Evolutionary conservation across 2,797 vertebrate species (phyloP), one percentile per base, ranked within the genome.

Genomic region (Liasis olivaceus): DNA sequence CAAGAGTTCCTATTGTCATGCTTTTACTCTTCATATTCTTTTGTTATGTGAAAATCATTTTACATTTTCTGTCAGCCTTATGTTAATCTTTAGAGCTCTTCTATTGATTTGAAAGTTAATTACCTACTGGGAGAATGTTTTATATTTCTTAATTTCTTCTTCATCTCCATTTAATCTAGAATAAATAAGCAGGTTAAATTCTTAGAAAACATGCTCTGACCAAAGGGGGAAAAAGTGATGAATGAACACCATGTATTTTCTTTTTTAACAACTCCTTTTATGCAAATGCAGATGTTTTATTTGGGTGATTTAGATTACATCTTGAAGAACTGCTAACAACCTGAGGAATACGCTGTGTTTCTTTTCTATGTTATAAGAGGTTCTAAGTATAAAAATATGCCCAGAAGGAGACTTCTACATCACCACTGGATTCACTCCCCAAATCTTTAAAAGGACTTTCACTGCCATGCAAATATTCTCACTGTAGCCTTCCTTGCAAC

Each of bases 41-140:
- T 96, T 96, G 93, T 95, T 95, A 94, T 93, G 66, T 59, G 96
- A 95, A 96, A 97, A 94, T 91, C 1, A 95, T 93, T 96, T 89
- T 94, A 93, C 87, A 93, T 95, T 97, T 97, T 93, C 91, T 93
- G 93, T 89, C 62, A 4, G 0, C 88, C 54, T 93, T 84, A 90
- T 90, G 77, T 89, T 91, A 95, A 94, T 95, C 93, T 96, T 95
- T 88, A 94, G 94, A 96, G 96, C 93, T 95, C 95, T 92, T 47
- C 92, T 93, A 58, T 93, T 94, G 93, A 97, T 95, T 93, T 84
- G 47, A 92, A 97, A 97, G 77, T 96, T 97, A 97, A 97, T 97
- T 96, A 97, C 91, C 95, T 95, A 95, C 96, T 95, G 95, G 94
- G 92, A 93, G 64, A 94, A 93, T 91, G 56, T 92, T 15, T 93